Evolutionary conservation across 2,888 invertebrate genomes (phyloP), one percentile per base, ranked within the genome.

Genomic region (Lasius fuliginosus): DNA sequence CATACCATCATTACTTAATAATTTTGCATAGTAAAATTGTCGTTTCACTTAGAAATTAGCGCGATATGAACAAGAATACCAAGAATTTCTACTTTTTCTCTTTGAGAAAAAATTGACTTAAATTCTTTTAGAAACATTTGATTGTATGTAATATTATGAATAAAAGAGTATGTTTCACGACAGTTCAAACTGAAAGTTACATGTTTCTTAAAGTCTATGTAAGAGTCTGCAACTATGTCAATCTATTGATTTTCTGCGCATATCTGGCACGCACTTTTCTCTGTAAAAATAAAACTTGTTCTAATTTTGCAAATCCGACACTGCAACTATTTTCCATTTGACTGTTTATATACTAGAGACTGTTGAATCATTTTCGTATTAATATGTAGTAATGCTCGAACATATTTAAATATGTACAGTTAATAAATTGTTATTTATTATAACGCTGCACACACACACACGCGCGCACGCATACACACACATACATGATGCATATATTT

Each of bases 401-500:
- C 40, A 27, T 27, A 58, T 40, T 36, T 58, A 5, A 1, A 58
- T 4, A 30, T 15, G 23, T 69, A 6, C 9, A n/a, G 9, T 23
- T 56, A 74, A 74, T 74, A 60, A 60, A 74, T 74, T 73, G 11
- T 36, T 27, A 18, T 30, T 60, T 42, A 53, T 27, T 30, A 40
- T 74, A 42, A 60, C 9, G 18, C 23, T 23, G 23, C 30, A 77
- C 76, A 81, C 68, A 12, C 0, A 46, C 12, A 46, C 12, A 12
- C 12, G 12, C 12, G 12, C 3, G 12, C 12, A 46, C 3, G 3
- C 3, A 46, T 4, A 15, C 12, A 46, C 0, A 46, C 12, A 3
- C 0, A 46, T 60, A 79, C 84, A 86, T 84, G 65, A 77, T 71
- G 23, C 23, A 56, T 42, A 60, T 33, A 68, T 30, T 46, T 12